Conservation (phyloP, 2,113 vertebrate species). For the Shinisaurus crocodilurus region DNA sequence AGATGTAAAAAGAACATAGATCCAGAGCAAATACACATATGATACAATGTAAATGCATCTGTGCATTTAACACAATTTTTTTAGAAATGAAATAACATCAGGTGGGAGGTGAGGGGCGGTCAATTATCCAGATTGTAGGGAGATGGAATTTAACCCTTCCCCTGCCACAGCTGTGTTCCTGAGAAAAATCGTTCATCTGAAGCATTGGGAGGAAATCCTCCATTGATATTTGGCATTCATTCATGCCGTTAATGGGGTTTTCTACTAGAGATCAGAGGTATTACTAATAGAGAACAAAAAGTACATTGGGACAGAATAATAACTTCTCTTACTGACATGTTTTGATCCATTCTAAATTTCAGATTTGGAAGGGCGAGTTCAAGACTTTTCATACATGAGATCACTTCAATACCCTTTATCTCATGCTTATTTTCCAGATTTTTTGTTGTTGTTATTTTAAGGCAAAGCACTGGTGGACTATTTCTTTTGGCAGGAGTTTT, state of each 20-base stretch:
- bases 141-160: background rate
- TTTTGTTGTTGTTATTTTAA: constrained; percentile 51
- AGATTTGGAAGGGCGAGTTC: constrained; percentile 32
- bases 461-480: constrained; percentile 43
- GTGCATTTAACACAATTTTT: background rate
- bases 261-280: background rate
- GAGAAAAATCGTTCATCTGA: background rate
- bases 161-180: background rate
- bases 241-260: background rate
- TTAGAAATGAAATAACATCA: background rate
- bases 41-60: background rate
- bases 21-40: background rate
- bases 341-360: constrained; percentile 12
- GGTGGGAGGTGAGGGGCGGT: background rate
- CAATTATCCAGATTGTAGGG: background rate
- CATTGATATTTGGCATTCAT: background rate
- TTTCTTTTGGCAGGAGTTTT: constrained; percentile 59
- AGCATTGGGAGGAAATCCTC: background rate
- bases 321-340: background rate
- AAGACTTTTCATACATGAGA: background rate
- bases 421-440: constrained; percentile 54
- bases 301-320: background rate
- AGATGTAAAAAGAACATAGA: background rate
- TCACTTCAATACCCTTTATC: constrained; percentile 18
- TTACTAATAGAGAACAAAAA: background rate